Percentiles rank a stretch among this genome's conserved stretches.
Evolutionary conservation across 92 coral and sea anemone genomes (phyloP).

Genomic region (Virgularia gustaviana): DNA sequence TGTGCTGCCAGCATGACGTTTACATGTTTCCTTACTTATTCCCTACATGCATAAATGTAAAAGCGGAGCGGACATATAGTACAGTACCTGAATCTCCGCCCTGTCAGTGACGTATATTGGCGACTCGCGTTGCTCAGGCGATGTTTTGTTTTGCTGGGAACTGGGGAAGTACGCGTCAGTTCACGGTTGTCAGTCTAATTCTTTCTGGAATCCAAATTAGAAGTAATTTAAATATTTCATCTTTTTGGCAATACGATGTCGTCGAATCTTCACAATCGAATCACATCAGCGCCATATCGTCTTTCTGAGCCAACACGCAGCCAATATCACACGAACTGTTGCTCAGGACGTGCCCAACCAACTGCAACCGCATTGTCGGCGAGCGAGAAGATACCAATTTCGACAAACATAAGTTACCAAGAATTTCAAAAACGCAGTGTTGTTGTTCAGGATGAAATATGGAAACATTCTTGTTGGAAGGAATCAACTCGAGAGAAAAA

Average conservation of each 20-base stretch:
- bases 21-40: no score
- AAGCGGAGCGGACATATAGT: no score
- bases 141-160: neutral
- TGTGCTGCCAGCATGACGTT: no score
- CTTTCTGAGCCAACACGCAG: slow-evolving; percentile 70
- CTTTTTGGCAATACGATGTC: no score
- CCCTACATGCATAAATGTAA: no score
- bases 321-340: slow-evolving; percentile 85
- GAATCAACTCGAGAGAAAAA: slow-evolving; percentile 65
- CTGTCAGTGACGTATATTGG: neutral
- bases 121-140: neutral
- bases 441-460: slow-evolving; percentile 81
- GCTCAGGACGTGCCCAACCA: slow-evolving; percentile 38
- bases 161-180: neutral
- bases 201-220: no score
- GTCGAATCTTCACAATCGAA: slow-evolving; percentile 49
- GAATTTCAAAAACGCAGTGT: slow-evolving; percentile 72
- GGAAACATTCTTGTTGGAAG: slow-evolving; percentile 82
- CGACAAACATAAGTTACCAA: slow-evolving; percentile 25
- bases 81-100: no score
- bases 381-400: slow-evolving; percentile 43
- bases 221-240: neutral
- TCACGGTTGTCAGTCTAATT: neutral
- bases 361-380: slow-evolving; percentile 76
- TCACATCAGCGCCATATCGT: slow-evolving; percentile 79